Evolutionary conservation across 2,888 invertebrate genomes (phyloP).

Genomic region (Rhodophaea formosa): DNA sequence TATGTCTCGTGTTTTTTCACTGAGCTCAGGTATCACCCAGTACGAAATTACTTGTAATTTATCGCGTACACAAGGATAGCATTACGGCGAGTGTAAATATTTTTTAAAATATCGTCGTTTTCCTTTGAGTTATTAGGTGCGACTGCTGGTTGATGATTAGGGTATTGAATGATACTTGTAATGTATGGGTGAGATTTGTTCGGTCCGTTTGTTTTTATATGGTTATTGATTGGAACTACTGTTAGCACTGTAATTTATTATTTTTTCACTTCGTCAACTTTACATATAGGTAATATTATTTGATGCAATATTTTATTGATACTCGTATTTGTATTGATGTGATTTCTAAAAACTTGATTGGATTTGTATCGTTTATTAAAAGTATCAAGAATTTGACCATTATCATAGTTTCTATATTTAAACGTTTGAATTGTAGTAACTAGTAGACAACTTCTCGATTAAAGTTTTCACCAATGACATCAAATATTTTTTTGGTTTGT

Average conservation of each 20-base stretch:
- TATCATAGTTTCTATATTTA: too few relatives aligned
- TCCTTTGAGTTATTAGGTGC: constrained; percentile 26
- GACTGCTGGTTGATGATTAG: constrained; percentile 7
- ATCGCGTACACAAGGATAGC: constrained; percentile 67
- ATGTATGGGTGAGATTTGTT: neutral
- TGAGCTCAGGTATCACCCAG: constrained; percentile 78
- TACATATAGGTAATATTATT: too few relatives aligned
- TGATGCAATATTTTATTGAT: too few relatives aligned
- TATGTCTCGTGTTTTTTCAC: constrained; percentile 80
- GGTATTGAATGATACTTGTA: constrained; percentile 2
- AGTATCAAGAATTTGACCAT: too few relatives aligned
- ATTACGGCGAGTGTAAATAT: constrained; percentile 48
- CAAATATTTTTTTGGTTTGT: too few relatives aligned
- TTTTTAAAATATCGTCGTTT: constrained; percentile 34
- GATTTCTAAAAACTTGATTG: too few relatives aligned
- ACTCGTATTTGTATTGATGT: neutral
- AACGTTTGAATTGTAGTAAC: too few relatives aligned
- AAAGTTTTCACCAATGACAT: too few relatives aligned
- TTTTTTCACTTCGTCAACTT: too few relatives aligned
- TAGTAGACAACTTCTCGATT: too few relatives aligned
- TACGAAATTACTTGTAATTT: constrained; percentile 80
- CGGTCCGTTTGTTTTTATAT: neutral
- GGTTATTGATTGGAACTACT: neutral
- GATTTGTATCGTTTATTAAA: too few relatives aligned
- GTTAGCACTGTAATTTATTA: neutral